Evolutionary conservation across 2,888 invertebrate genomes (phyloP).

Genomic region (Synanthedon andrenaeformis): DNA sequence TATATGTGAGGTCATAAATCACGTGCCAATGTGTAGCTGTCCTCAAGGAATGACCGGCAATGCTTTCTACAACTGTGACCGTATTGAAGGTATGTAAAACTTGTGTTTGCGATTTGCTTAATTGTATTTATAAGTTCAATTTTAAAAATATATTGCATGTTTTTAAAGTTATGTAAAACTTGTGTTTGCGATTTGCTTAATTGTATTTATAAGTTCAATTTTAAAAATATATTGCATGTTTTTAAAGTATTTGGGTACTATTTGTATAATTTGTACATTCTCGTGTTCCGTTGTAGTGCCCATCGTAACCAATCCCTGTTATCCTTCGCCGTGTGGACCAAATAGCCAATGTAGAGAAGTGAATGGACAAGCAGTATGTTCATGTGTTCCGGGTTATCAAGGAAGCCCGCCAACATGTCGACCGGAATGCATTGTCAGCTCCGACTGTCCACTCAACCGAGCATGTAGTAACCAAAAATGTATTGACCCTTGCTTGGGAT

Average conservation of each 20-base stretch:
- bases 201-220: neutral
- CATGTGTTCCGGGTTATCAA: conserved; percentile 76
- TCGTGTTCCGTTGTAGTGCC: conserved; percentile 29
- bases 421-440: conserved; percentile 82
- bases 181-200: neutral
- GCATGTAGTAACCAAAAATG: conserved; percentile 83
- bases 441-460: conserved; percentile 78
- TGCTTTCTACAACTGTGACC: conserved; percentile 74
- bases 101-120: neutral
- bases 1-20: conserved; percentile 78
- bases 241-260: neutral
- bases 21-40: conserved; percentile 79
- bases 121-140: neutral
- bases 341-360: conserved; percentile 77
- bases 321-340: conserved; percentile 81
- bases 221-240: too few species aligned
- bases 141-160: neutral
- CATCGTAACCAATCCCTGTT: conserved; percentile 71
- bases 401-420: conserved; percentile 81
- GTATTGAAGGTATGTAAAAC: conserved; percentile 44
- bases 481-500: conserved; percentile 78
- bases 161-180: conserved; percentile 38
- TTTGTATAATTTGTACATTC: neutral
- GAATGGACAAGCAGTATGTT: conserved; percentile 78
- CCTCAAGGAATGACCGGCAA: conserved; percentile 77